Base-by-base conservation (phyloP, 2,888 invertebrate genomes). In the Calliopum simillimum region DNA sequence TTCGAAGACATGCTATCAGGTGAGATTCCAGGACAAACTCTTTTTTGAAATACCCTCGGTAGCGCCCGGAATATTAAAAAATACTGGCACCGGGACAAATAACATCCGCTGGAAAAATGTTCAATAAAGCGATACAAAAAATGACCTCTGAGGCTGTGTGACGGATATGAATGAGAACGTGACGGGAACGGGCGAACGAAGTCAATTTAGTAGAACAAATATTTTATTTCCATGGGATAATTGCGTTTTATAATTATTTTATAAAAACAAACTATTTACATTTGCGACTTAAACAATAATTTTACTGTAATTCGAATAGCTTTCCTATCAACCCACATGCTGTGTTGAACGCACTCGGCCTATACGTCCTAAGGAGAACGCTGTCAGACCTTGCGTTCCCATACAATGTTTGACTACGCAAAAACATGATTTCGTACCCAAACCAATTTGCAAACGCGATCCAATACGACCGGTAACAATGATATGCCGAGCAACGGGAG, bases 401-500 rank as follows among this genome's bases (percentile, higher is more conserved):
- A 90, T 93, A 88, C 91, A 92, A 84, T 90, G 90, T 74, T 85
- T 91, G 72, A 93, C 93, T 2, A 93, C 93, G 0, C 90, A 92
- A 75, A 91, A 92, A 51, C 92, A 92, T 81, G 93, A 93, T 86
- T 93, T 88, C 79, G 90, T 91, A 43, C 89, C 90, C 1, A 92
- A 91, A 78, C 90, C 90, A 0, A 87, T 87, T 72, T 88, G 77
- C 21, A 80, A 79, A 1, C 80, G 84, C 14, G 67, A 71, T 4
- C 82, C 81, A 2, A 81, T 85, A 14, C 72, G 80, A 63, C 85
- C 81, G 0, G 61, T 71, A 0, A 77, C 80, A 2, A 76, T 80
- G 8, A 82, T 86, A 55, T 76, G 76, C 16, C 82, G 82, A 12
- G 77, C 83, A 14, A 76, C 73, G 19, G 81, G 77, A 1, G 77